phyloP scores from a whole-genome alignment of 2,888 invertebrate species.

The Drosophila fungiperda region DNA sequence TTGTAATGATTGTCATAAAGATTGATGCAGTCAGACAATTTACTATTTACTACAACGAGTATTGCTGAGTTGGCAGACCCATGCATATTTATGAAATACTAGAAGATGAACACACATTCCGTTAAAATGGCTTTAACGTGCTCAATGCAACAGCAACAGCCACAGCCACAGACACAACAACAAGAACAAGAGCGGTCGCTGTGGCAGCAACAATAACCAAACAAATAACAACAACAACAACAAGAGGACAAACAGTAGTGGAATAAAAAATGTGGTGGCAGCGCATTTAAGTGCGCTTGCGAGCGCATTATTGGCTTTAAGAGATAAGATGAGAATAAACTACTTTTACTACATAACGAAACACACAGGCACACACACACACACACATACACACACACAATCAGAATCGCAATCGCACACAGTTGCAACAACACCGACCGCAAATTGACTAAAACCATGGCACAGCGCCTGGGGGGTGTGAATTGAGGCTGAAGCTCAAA shows the following conservation, averaged over 20 bases:
- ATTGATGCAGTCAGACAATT: conserved; percentile 16
- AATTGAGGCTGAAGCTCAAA: conserved; percentile 11
- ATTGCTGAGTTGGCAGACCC: conserved; percentile 32
- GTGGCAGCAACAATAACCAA: conserved; percentile 6
- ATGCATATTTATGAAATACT: conserved; percentile 23
- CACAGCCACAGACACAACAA: conserved; percentile 21
- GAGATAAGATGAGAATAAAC: conserved; percentile 81
- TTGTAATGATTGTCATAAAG: conserved; percentile 27
- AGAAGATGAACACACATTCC: conserved; percentile 21
- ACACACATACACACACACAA: conserved; percentile 18
- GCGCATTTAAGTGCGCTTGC: conserved; percentile 78
- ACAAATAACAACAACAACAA: conserved; percentile 24
- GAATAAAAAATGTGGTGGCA: conserved; percentile 56
- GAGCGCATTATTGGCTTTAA: conserved; percentile 80
- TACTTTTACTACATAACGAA: conserved; percentile 68
- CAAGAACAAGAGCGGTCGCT: conserved; percentile 7
- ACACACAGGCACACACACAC: conserved; percentile 16
- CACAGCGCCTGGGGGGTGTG: conserved; percentile 35
- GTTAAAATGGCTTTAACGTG: conserved; percentile 44
- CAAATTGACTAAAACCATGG: conserved; percentile 80
- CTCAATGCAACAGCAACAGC: conserved; percentile 28
- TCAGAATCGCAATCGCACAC: conserved; percentile 23
- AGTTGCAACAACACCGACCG: conserved; percentile 62
- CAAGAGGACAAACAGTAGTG: conserved; percentile 13
- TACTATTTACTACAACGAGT: not conserved